phyloP scores from a whole-genome alignment of 1,140 invertebrate genomes.

The Sycobia sp. region DNA sequence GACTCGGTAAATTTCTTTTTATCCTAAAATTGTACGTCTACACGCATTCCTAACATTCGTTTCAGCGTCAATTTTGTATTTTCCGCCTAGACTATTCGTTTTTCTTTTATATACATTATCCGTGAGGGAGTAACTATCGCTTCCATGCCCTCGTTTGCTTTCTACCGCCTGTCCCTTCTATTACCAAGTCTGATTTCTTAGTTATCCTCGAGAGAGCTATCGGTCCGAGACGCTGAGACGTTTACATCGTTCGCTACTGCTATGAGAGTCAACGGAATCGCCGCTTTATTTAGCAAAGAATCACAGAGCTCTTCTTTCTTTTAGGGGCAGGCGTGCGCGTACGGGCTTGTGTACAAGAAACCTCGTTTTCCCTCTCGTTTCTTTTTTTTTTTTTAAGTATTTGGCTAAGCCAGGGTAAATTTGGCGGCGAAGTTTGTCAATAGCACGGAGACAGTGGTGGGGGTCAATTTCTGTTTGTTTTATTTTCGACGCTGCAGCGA shows the following conservation, averaged over 20 bases:
- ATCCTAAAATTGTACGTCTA: no score
- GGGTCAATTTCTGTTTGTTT: constrained; percentile 19
- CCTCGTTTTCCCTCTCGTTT: background rate
- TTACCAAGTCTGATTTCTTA: constrained; percentile 29
- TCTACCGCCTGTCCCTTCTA: constrained; percentile 16
- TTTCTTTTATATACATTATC: no score
- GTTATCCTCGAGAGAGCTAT: constrained; percentile 24
- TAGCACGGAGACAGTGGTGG: background rate
- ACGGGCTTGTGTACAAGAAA: background rate
- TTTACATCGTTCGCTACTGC: constrained; percentile 15
- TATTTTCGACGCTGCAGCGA: constrained; percentile 19
- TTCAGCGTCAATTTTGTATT: no score
- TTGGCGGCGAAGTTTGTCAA: constrained; percentile 18
- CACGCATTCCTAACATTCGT: no score
- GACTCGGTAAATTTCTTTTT: no score
- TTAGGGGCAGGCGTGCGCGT: background rate
- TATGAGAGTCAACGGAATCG: constrained; percentile 21
- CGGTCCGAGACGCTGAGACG: background rate
- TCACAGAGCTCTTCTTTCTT: constrained; percentile 20
- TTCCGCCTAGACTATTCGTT: no score
- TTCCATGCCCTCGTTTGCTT: background rate
- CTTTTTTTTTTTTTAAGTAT: constrained; percentile 14
- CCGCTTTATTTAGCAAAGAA: constrained; percentile 32
- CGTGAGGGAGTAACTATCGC: background rate
- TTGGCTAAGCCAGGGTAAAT: constrained; percentile 24